Evolutionary conservation across 1,140 invertebrate species (phyloP).

Genomic region (Neelides sp.): DNA sequence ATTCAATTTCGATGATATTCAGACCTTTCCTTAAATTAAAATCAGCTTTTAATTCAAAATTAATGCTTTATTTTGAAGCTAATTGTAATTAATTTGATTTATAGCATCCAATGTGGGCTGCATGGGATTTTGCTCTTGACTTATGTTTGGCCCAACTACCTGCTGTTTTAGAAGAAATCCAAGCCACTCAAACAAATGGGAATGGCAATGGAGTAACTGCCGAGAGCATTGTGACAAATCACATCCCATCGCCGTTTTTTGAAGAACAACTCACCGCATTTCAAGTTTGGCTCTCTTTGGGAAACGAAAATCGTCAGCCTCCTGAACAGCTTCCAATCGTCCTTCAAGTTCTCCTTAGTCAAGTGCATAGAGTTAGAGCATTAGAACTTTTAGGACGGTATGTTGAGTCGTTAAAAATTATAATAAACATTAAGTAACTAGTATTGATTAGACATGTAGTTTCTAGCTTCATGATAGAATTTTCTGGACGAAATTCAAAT

Average conservation of each 20-base stretch:
- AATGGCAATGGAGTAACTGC: slow-evolving; percentile 1
- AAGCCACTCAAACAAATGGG: slow-evolving; percentile 5
- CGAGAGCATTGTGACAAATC: slow-evolving; percentile 33
- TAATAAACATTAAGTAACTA: no score
- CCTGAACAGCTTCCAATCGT: slow-evolving; percentile 97
- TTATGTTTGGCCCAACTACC: slow-evolving; percentile 80
- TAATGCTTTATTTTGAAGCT: neutral
- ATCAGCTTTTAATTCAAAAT: neutral
- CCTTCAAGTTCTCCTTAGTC: slow-evolving; percentile 89
- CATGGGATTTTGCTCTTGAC: slow-evolving; percentile 95
- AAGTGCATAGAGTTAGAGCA: slow-evolving; percentile 87
- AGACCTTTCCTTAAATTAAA: neutral
- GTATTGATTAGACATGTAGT: no score
- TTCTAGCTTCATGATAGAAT: no score
- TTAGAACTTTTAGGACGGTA: slow-evolving; percentile 76
- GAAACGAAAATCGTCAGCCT: slow-evolving; percentile 58
- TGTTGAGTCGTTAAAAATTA: no score
- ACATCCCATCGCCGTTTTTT: slow-evolving; percentile 81
- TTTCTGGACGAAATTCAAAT: no score
- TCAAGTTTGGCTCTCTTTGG: slow-evolving; percentile 83
- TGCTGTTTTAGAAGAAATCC: slow-evolving; percentile 47
- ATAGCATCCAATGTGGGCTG: slow-evolving; percentile 77
- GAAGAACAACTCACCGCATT: slow-evolving; percentile 98
- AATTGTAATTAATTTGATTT: slow-evolving; percentile 11
- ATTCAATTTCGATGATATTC: neutral